Evolutionary conservation across 2,797 vertebrate species (phyloP), one percentile per base, ranked within the genome.

Genomic region (Morus bassanus): DNA sequence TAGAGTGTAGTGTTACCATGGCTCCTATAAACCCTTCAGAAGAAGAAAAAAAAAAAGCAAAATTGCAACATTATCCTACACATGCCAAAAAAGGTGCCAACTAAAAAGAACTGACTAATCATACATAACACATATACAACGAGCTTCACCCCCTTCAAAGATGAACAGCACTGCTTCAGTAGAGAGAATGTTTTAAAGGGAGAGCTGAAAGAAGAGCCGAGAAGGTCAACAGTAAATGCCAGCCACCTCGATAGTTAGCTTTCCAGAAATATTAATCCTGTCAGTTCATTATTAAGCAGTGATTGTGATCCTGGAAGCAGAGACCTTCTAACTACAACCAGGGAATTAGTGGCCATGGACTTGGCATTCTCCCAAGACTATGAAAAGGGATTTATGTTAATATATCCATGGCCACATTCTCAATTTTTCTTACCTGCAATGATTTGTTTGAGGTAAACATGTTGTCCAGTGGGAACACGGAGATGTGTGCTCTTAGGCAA

Each of bases 381-480:
- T 4, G 23, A 61, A 64, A 82, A 79, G 19, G 11, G 63, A 68
- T 68, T 63, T 64, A 83, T 60, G 7, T 30, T 51, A 63, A 60
- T 45, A 83, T 9, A 68, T 6, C 27, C 24, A 59, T 18, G 27
- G 61, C 15, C 41, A 70, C 18, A 7, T 22, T 78, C 41, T 72
- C 35, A 12, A 9, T 65, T 94, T 79, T 68, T 84, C 92, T 97
- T 97, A 99, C 99, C 99, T 98, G 99, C 93, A 96, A 99, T 84
- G 31, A 95, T 88, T 53, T 98, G 97, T 97, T 98, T 99, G 98
- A 99, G 99, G 98, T 99, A 99, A 98, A 99, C 87, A 13, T 99
- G 99, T 85, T 98, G 98, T 86, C 99, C 99, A 41, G 98, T 94
- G 74, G 99, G 99, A 96, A 99, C 97, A 9, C 74, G 93, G 95